phyloP scores from a whole-genome alignment of 2,797 vertebrate species.

The Sciaenops ocellatus region DNA sequence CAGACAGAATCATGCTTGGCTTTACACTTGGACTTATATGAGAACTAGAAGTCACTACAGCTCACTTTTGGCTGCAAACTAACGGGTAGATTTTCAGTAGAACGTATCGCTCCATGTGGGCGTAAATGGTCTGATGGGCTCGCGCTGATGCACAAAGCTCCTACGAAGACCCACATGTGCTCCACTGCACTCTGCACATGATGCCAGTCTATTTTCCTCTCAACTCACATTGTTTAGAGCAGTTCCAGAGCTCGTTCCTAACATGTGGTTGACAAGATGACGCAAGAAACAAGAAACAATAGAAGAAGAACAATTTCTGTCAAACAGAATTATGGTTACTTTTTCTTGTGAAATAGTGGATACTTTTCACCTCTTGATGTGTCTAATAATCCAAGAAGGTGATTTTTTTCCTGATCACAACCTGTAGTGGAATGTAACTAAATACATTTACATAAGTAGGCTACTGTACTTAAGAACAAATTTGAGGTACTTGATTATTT shows the following conservation, averaged over 20 bases:
- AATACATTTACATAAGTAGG: not conserved
- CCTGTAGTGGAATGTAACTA: not conserved
- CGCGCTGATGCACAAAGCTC: conserved; percentile 57
- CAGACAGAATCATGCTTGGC: conserved; percentile 9
- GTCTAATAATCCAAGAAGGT: too few relatives aligned
- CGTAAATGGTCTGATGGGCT: conserved; percentile 63
- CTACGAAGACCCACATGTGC: conserved; percentile 49
- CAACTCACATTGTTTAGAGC: not conserved
- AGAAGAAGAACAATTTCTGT: not conserved
- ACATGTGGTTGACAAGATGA: not conserved
- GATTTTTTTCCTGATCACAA: too few relatives aligned
- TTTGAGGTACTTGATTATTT: not conserved
- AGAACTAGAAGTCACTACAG: conserved; percentile 23
- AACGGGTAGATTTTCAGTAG: conserved; percentile 46
- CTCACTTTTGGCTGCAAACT: conserved; percentile 48
- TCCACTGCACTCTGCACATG: conserved; percentile 43
- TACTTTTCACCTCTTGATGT: not conserved
- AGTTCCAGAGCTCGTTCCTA: not conserved
- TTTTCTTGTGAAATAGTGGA: not conserved
- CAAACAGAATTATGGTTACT: not conserved
- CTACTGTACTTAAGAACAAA: not conserved
- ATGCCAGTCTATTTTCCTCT: conserved; percentile 19
- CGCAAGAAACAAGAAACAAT: not conserved
- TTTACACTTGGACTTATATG: conserved; percentile 23
- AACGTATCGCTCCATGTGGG: conserved; percentile 55